A percentile compares a stretch with the other conserved stretches of the same genome.
Evolutionary conservation across 2,113 vertebrate species (phyloP).

Genomic region (Otocyon megalotis): DNA sequence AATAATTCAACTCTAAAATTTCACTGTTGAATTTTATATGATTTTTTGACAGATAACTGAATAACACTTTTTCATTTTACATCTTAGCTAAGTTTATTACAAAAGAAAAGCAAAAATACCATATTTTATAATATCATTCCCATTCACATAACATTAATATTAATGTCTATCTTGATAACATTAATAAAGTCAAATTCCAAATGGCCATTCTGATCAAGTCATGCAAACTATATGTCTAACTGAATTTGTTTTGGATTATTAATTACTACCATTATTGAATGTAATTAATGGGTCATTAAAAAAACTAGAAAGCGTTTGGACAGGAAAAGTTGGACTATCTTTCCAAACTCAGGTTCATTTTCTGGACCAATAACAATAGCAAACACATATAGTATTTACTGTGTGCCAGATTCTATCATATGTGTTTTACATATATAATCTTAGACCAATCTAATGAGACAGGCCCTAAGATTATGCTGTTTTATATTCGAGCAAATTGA

Average conservation of each 20-base stretch:
- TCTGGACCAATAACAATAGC: neutral
- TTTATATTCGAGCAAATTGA: neutral
- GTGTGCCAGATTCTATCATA: neutral
- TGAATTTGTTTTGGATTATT: neutral
- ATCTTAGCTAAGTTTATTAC: neutral
- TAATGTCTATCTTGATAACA: neutral
- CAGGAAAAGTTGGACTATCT: neutral
- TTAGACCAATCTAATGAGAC: neutral
- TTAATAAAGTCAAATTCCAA: slow-evolving; percentile 17
- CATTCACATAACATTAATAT: neutral
- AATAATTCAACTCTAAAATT: slow-evolving; percentile 38
- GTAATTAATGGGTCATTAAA: slow-evolving; percentile 4
- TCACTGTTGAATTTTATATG: neutral
- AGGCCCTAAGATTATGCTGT: neutral
- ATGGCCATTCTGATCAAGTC: neutral
- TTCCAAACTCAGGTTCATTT: neutral
- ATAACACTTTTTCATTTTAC: neutral
- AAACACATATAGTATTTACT: neutral
- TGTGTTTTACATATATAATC: neutral
- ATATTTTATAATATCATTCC: neutral
- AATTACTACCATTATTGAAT: neutral
- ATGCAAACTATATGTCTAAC: neutral
- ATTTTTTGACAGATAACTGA: neutral
- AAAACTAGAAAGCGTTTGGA: neutral
- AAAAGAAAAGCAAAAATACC: slow-evolving; percentile 3